phyloP scores from a whole-genome alignment of 2,113 vertebrate species.

The Bucco capensis region DNA sequence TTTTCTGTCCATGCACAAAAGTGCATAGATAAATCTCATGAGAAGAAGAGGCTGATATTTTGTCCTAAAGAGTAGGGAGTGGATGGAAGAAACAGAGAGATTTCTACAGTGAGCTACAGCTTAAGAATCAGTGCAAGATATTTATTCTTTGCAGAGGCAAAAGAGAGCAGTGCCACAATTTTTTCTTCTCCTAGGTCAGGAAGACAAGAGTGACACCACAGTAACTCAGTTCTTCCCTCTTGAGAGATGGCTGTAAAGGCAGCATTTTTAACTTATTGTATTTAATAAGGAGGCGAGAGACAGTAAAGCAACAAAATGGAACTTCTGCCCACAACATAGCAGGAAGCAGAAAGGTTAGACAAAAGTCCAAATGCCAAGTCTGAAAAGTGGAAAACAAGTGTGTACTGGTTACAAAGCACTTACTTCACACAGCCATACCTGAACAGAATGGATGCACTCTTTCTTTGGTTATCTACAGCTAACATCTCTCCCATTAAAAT shows the following conservation, averaged over 20 bases:
- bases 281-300: constrained; percentile 50
- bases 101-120: constrained; percentile 13
- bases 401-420: not conserved
- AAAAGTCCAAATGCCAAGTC: not conserved
- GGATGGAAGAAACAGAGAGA: constrained; percentile 35
- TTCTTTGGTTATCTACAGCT: not conserved
- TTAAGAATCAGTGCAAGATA: constrained; percentile 2
- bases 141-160: constrained; percentile 42
- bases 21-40: constrained; percentile 45
- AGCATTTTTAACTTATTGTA: constrained; percentile 30
- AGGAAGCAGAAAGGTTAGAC: constrained; percentile 3
- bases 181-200: constrained; percentile 32
- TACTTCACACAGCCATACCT: not conserved
- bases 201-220: constrained; percentile 9
- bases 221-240: constrained; percentile 39
- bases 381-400: not conserved
- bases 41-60: constrained; percentile 61
- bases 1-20: constrained; percentile 38
- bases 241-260: constrained; percentile 26
- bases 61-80: constrained; percentile 59
- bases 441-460: fast-evolving
- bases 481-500: not conserved
- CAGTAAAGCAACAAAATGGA: constrained; percentile 50
- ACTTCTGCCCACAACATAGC: not conserved
- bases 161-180: constrained; percentile 9